Base-by-base conservation (phyloP, 2,797 vertebrate genomes). In the Mus minutoides region DNA sequence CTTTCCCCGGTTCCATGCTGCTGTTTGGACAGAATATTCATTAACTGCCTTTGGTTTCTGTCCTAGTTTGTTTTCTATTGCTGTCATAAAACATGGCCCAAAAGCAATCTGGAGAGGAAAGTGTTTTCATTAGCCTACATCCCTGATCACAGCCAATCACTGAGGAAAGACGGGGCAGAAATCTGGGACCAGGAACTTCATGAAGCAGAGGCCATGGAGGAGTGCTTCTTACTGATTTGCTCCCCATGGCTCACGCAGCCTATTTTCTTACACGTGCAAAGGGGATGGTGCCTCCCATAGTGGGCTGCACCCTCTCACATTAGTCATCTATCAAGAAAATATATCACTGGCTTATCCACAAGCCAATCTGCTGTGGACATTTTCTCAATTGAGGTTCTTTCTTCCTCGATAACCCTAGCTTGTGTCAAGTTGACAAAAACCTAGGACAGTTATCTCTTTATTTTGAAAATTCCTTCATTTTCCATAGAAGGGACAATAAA, bases 321-420 rank as follows among this genome's bases (percentile, higher is more conserved):
- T 34, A 64, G 60, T 49, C 82, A 64, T 43, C 82, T 13, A 64
- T 34, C 60, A 85, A 46, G 60, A 67, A 85, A 67, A 85, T 86
- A 69, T 9, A 34, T 4, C 46, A 86, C 13, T n/a, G 46, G 13
- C 7, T 69, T 86, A 22, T 37, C 64, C 34, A 52, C 2, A 17
- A 6, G 31, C 60, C 29, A 85, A 9, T 49, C 7, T 67, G 43
- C 60, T 34, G 13, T 46, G 11, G 43, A 3, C 13, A 69, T 86
- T 86, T 86, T 37, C 64, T 54, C 62, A 69, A 0, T 26, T 86
- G 46, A 86, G 3, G 21, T 49, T n/a, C 21, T 10, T 85, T 52
- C 46, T 86, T 52, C 62, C 19, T n/a, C 16, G 7, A 86, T 69
- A 34, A 26, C 31, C 31, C 62, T 21, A 6, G 31, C 46, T 9